Conservation (phyloP, 2,113 vertebrate species). For the Daubentonia madagascariensis region DNA sequence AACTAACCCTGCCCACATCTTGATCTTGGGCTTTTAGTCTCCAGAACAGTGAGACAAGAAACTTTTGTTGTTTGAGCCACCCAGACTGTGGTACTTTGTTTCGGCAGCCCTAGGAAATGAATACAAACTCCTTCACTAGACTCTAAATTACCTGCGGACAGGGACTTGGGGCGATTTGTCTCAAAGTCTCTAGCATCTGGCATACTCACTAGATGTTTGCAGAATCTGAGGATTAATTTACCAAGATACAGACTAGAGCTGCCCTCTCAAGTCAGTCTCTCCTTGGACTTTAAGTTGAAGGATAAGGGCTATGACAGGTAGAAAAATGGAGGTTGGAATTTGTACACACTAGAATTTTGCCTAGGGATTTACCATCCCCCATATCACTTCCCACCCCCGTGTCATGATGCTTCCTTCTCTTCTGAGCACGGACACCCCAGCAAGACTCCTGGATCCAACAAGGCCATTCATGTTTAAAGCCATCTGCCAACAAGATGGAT, state of each 20-base stretch:
- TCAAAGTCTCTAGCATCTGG: neutral
- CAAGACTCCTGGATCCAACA: neutral
- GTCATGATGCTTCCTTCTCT: neutral
- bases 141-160: neutral
- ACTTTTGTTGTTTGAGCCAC: neutral
- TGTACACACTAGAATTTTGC: neutral
- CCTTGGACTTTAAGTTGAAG: neutral
- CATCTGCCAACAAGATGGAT: neutral
- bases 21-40: neutral
- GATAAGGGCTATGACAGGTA: neutral
- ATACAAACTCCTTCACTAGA: neutral
- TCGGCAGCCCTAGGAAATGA: neutral
- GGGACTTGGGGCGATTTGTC: no score
- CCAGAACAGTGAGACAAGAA: neutral
- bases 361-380: neutral
- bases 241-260: neutral
- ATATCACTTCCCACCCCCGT: neutral
- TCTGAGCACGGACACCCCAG: neutral
- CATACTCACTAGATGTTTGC: neutral
- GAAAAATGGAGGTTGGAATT: neutral
- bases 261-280: neutral
- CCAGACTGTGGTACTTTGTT: neutral
- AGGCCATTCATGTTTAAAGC: neutral
- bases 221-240: neutral
- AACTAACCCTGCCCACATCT: neutral